Conservation (phyloP, 2,113 vertebrate genomes). For the Gallinago paraguaiae region DNA sequence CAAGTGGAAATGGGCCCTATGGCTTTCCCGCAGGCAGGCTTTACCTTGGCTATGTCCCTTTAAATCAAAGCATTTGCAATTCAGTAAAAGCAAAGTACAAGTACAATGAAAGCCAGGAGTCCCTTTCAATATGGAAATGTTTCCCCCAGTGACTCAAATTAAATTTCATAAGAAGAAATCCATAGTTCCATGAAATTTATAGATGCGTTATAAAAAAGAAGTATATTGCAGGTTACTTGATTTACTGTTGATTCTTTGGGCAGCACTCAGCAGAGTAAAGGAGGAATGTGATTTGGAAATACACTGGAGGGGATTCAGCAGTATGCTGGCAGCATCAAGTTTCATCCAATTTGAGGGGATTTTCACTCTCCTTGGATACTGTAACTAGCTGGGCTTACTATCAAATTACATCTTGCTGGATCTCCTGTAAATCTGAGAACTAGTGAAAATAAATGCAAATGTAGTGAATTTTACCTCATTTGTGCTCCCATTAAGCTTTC, state of each 20-base stretch:
- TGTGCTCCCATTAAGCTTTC: constrained; percentile 5
- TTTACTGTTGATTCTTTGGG: constrained; percentile 41
- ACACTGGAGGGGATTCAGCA: constrained; percentile 34
- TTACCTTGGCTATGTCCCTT: constrained; percentile 4
- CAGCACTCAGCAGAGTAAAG: constrained; percentile 15
- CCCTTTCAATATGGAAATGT: constrained; percentile 33
- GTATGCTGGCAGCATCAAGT: constrained; percentile 2
- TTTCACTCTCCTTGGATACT: constrained; percentile 35
- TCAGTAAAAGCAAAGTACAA: neutral
- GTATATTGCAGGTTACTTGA: constrained; percentile 6
- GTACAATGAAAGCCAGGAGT: constrained; percentile 15
- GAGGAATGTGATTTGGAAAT: constrained; percentile 44
- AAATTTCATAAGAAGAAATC: constrained; percentile 46
- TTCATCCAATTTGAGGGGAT: constrained; percentile 52
- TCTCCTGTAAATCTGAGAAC: constrained; percentile 20
- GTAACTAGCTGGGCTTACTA: constrained; percentile 25
- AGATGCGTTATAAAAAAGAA: neutral
- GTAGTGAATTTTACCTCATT: constrained; percentile 1
- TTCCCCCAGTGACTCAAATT: constrained; percentile 9
- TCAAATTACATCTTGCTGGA: constrained; percentile 3
- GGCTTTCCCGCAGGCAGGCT: neutral
- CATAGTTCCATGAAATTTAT: constrained; percentile 33
- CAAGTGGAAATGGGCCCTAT: constrained; percentile 21
- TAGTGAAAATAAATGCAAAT: constrained; percentile 34
- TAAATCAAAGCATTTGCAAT: constrained; percentile 35